These are phyloP conservation scores for Diglossa cyanea DNA, from an alignment of 2,797 vertebrate genomes.

Conservation along the genomic window DNA sequence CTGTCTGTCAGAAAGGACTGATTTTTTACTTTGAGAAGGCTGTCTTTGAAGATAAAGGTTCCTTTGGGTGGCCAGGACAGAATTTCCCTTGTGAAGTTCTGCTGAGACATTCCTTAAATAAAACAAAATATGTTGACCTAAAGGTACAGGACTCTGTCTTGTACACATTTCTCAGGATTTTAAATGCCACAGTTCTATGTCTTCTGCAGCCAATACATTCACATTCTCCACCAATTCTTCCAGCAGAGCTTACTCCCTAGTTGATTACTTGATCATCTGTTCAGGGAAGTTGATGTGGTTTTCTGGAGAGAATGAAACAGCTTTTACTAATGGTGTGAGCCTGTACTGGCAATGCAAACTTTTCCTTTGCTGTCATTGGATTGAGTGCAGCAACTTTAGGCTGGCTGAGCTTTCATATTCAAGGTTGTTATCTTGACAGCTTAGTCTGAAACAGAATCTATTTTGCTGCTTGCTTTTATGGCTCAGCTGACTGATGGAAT, in stretches of 20 bases:
- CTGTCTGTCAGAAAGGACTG: background rate
- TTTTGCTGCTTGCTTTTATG: constrained; percentile 36
- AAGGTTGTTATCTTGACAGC: constrained; percentile 17
- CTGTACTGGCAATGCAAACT: background rate
- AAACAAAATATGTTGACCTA: background rate
- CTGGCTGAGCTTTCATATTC: background rate
- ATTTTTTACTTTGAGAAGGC: background rate
- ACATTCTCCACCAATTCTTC: background rate
- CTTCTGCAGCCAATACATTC: background rate
- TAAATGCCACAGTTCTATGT: background rate
- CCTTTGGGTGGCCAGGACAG: background rate
- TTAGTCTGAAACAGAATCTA: constrained; percentile 35
- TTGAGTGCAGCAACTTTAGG: background rate
- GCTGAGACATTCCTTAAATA: background rate
- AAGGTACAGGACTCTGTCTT: background rate
- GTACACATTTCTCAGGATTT: background rate
- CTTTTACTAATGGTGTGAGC: background rate
- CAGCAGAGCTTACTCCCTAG: background rate
- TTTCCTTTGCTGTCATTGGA: background rate
- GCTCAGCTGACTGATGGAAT: constrained; percentile 8
- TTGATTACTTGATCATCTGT: background rate
- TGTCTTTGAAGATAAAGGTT: background rate
- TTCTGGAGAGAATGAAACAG: background rate
- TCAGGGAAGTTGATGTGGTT: background rate
- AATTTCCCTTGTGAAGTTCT: background rate